Percentiles rank a stretch among this genome's conserved stretches.
Evolutionary conservation across 2,797 vertebrate genomes (phyloP).

Genomic region (Sebastes miniatus): DNA sequence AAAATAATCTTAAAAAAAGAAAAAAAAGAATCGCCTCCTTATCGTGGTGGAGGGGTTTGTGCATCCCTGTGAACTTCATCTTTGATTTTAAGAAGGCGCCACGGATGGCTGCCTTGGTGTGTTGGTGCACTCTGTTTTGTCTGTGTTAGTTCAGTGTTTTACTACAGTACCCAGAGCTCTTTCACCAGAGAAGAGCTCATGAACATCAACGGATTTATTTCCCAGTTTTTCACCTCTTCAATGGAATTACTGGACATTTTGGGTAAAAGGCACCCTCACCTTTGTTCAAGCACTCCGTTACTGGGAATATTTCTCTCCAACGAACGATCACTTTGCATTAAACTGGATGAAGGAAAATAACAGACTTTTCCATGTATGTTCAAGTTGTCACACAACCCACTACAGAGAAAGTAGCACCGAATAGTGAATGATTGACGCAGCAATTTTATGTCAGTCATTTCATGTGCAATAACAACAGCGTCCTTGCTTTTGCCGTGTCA

Average conservation of each 20-base stretch:
- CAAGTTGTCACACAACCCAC: neutral
- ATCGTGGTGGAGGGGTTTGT: neutral
- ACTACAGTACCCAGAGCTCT: neutral
- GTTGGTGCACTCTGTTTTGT: neutral
- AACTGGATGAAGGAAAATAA: no score
- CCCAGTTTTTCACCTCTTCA: no score
- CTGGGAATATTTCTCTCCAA: no score
- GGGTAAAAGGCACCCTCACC: no score
- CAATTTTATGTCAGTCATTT: no score
- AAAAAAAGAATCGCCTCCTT: neutral
- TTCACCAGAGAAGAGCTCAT: neutral
- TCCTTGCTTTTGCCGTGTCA: rapidly evolving
- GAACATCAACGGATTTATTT: no score
- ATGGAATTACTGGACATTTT: no score
- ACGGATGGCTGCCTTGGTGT: neutral
- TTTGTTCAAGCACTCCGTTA: no score
- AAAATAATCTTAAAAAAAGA: no score
- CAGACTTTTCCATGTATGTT: neutral
- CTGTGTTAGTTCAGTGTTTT: neutral
- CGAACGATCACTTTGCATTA: no score
- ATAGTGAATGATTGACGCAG: no score
- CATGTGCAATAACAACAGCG: neutral
- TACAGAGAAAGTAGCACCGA: neutral
- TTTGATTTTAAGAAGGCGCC: neutral
- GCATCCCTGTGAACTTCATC: neutral